phyloP scores from a whole-genome alignment of 2,113 vertebrate species.

The Ancistrus triradiatus region DNA sequence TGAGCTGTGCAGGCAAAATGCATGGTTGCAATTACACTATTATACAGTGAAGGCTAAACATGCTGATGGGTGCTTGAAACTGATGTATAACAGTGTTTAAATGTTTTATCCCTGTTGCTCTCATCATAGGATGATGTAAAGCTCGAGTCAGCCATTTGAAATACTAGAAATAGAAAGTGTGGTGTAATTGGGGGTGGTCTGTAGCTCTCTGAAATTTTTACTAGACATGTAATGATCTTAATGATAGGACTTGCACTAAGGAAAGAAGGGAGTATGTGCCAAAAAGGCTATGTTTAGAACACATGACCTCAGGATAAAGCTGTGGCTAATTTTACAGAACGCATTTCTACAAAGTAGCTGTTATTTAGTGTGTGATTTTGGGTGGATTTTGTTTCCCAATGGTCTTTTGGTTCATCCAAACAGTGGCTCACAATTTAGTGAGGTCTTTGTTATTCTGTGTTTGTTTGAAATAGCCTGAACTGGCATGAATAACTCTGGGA shows the following conservation, averaged over 20 bases:
- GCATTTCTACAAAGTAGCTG: not conserved
- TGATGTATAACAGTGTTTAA: too few species aligned
- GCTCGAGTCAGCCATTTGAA: too few species aligned
- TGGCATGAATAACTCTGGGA: too few species aligned
- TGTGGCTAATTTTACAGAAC: slow-evolving; percentile 1
- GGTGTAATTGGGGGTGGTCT: slow-evolving; percentile 3
- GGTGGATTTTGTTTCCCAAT: slow-evolving; percentile 15
- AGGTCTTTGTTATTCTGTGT: too few species aligned
- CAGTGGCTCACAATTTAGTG: too few species aligned
- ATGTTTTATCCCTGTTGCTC: too few species aligned
- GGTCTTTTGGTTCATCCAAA: slow-evolving; percentile 12
- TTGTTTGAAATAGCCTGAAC: too few species aligned
- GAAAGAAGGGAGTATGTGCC: not conserved
- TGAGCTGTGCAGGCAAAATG: too few species aligned
- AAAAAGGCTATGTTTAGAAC: slow-evolving; percentile 6
- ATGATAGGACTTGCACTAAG: slow-evolving; percentile 28
- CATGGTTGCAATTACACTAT: too few species aligned
- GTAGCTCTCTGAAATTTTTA: slow-evolving; percentile 7
- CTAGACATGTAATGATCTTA: slow-evolving; percentile 12
- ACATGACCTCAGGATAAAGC: not conserved
- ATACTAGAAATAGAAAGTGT: not conserved
- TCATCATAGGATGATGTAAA: too few species aligned
- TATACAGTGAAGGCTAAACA: too few species aligned
- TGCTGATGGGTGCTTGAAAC: too few species aligned
- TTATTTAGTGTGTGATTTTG: slow-evolving; percentile 26